Base-by-base conservation (phyloP, 2,888 invertebrate species). In the Hydraecia micacea region DNA sequence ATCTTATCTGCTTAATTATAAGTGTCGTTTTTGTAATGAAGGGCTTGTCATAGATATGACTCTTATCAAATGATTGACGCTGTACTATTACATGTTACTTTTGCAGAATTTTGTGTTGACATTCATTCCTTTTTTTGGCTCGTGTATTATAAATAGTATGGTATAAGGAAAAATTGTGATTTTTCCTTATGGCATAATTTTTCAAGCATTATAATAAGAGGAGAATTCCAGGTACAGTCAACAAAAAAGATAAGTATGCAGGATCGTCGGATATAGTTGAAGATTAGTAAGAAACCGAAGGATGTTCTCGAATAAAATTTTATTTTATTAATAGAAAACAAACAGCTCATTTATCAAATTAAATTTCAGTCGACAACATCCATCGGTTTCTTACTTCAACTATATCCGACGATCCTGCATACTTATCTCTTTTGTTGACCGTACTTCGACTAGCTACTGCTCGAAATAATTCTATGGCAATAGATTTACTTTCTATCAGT, bases 21-120 rank as follows among this genome's bases (percentile, higher is more conserved):
- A 36, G 77, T 71, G 70, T 81, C 9, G 13, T 66, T 83, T 70
- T 81, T 65, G 60, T 60, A 62, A 62, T 76, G 39, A 52, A 36
- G 18, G 25, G 39, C n/a, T 58, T 68, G 49, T 58, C 36, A 66
- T 13, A 62, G 83, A 77, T 81, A 77, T 2, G 32, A n/a, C 21
- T 58, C n/a, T 58, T 77, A 77, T 83, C 71, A 77, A 21, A 60
- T 70, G 58, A 70, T 83, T 52, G 60, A 8, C 32, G 2, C 49
- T 36, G 55, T 36, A n/a, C 42, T 36, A 55, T 46, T 21, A 42
- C 18, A 25, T 55, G 65, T 42, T 60, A 32, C 21, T 65, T 70
- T 39, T 63, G 11, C n/a, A 55, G 32, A 18, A n/a, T 42, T 21
- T 63, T 73, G 5, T 49, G 36, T 49, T 65, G 63, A 32, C 6